These are phyloP conservation scores for Drosophila insularis DNA, from an alignment of 1,140 invertebrate species.

Conservation along the genomic window DNA sequence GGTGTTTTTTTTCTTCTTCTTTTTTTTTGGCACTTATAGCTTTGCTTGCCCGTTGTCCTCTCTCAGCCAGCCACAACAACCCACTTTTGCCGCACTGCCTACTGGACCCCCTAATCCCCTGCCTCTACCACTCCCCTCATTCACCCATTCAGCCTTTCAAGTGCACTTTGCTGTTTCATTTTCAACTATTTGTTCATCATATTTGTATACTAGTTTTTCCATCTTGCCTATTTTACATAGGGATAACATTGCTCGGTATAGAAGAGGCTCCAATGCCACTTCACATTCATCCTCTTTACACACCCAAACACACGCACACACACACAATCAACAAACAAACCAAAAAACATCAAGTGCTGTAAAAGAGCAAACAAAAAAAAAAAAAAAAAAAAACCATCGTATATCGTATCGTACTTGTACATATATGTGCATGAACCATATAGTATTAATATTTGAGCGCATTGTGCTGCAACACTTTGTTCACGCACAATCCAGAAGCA, in stretches of 20 bases:
- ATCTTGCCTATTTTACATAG: slow-evolving; percentile 8
- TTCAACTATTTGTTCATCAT: slow-evolving; percentile 76
- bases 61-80: not conserved
- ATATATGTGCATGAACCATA: too few species aligned
- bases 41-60: slow-evolving; percentile 40
- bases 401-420: not conserved
- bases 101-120: not conserved
- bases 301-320: not conserved
- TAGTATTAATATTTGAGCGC: not conserved
- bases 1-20: slow-evolving; percentile 34
- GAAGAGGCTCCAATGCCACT: not conserved
- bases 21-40: slow-evolving; percentile 59
- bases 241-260: not conserved
- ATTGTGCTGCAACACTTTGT: not conserved
- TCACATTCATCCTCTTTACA: slow-evolving; percentile 1
- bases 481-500: not conserved
- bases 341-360: slow-evolving; percentile 4
- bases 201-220: slow-evolving; percentile 68
- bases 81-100: not conserved
- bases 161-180: slow-evolving; percentile 79
- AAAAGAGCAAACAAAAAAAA: not conserved
- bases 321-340: not conserved
- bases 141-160: slow-evolving; percentile 48
- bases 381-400: not conserved
- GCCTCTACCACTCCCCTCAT: slow-evolving; percentile 17